A percentile compares a stretch with the other conserved stretches of the same genome.
Conservation (phyloP, 2,888 invertebrate genomes). For the Brassicogethes aeneus region DNA sequence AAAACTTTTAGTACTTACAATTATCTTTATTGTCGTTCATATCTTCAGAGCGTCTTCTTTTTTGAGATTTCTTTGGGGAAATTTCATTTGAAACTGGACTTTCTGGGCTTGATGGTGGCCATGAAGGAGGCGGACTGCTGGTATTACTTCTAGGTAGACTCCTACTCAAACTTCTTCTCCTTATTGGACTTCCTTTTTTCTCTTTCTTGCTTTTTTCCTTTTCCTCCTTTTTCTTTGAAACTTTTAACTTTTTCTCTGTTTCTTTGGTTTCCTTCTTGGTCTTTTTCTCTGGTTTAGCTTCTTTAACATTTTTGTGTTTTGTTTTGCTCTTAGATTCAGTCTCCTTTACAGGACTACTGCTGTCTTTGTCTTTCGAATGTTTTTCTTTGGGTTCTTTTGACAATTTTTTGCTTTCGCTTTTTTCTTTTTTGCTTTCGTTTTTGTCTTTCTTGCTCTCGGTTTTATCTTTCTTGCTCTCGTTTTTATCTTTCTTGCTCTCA, state of each 20-base stretch:
- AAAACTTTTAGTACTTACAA: too few relatives aligned
- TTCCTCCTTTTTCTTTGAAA: conserved; percentile 1
- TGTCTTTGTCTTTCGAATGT: conserved; percentile 6
- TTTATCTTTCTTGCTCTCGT: too few relatives aligned
- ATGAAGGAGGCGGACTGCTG: conserved; percentile 35
- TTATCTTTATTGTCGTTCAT: neutral
- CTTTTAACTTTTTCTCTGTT: conserved; percentile 4
- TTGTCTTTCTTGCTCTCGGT: conserved; percentile 3
- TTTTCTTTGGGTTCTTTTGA: conserved; percentile 6
- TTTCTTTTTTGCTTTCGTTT: conserved; percentile 12
- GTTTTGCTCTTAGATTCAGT: conserved; percentile 3
- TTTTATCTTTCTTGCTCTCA: conserved; percentile 9
- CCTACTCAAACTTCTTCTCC: conserved; percentile 22
- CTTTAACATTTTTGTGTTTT: conserved; percentile 8
- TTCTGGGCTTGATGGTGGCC: conserved; percentile 36
- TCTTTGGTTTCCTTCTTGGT: conserved; percentile 10
- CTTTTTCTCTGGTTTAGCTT: conserved; percentile 9
- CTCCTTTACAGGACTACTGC: conserved; percentile 5
- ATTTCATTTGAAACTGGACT: too few relatives aligned
- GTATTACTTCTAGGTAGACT: conserved; percentile 29
- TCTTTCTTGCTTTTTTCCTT: conserved; percentile 14
- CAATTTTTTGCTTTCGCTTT: too few relatives aligned
- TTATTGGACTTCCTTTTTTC: conserved; percentile 21
- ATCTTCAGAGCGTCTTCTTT: neutral
- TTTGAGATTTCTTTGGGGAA: conserved; percentile 18